Conservation (phyloP, 1,140 invertebrate species). For the Camponotus pennsylvanicus region DNA sequence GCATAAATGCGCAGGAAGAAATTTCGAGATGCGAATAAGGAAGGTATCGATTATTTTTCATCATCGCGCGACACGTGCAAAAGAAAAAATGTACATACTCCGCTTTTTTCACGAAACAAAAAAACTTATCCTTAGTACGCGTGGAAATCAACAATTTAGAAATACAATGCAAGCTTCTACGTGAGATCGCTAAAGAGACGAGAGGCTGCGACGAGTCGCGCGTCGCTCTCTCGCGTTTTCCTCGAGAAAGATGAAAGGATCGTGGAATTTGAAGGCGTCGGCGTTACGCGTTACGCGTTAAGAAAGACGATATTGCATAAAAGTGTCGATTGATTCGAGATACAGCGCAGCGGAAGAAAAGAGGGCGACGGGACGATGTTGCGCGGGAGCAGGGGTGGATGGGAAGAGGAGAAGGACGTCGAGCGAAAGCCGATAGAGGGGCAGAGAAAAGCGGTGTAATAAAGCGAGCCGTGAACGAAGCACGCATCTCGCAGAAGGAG, state of each 20-base stretch:
- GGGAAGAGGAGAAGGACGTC: constrained; percentile 32
- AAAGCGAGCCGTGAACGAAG: constrained; percentile 71
- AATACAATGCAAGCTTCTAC: neutral
- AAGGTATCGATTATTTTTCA: constrained; percentile 1
- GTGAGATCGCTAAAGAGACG: neutral
- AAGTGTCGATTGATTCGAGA: constrained; percentile 75
- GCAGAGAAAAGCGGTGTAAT: constrained; percentile 70
- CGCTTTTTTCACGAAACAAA: neutral
- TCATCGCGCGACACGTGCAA: neutral
- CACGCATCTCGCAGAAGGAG: constrained; percentile 64
- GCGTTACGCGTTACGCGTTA: constrained; percentile 12
- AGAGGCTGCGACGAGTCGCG: neutral
- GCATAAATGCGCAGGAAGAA: neutral
- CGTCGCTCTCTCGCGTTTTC: neutral
- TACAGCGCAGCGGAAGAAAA: constrained; percentile 38
- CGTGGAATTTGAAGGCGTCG: constrained; percentile 33
- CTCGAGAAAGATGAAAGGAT: constrained; percentile 3
- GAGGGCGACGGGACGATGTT: neutral
- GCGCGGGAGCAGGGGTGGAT: constrained; percentile 6
- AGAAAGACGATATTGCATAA: constrained; percentile 62
- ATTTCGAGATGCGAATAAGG: neutral
- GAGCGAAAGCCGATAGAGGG: constrained; percentile 55
- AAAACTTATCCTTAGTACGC: neutral
- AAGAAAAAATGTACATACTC: neutral
- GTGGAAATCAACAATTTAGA: neutral